Conservation (phyloP, 2,888 invertebrate species). For the Agrotis clavis region DNA sequence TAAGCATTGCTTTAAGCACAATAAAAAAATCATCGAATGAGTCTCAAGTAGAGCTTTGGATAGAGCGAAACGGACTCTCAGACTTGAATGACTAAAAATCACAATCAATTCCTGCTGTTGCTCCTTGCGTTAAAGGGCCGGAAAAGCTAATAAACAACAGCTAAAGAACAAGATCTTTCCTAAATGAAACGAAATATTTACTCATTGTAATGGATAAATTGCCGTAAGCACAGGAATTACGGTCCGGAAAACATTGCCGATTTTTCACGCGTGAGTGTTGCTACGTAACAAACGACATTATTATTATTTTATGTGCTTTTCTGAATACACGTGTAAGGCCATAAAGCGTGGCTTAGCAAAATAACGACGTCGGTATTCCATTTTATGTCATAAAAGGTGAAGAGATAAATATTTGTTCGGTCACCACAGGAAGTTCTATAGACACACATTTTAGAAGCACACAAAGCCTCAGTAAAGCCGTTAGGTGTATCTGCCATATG, state of each 20-base stretch:
- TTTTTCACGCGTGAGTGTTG: neutral
- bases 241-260: neutral
- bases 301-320: slow-evolving; percentile 16
- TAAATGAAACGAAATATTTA: neutral
- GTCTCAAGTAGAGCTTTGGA: too few species aligned
- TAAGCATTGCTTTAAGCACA: too few species aligned
- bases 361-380: slow-evolving; percentile 15
- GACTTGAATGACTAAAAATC: too few species aligned
- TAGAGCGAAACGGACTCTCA: too few species aligned
- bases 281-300: slow-evolving; percentile 5
- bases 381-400: slow-evolving; percentile 16
- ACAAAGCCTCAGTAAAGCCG: slow-evolving; percentile 27
- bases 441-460: slow-evolving; percentile 40
- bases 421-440: slow-evolving; percentile 19
- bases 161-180: neutral
- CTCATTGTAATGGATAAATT: neutral
- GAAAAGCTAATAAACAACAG: neutral
- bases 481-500: slow-evolving; percentile 28
- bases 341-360: slow-evolving; percentile 22
- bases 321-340: slow-evolving; percentile 20
- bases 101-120: too few species aligned
- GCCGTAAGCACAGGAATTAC: neutral
- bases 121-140: too few species aligned
- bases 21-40: too few species aligned
- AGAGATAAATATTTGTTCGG: slow-evolving; percentile 22